Percentiles rank a stretch among this genome's conserved stretches.
Conservation (phyloP, 2,113 vertebrate species). For the Condylura cristata region DNA sequence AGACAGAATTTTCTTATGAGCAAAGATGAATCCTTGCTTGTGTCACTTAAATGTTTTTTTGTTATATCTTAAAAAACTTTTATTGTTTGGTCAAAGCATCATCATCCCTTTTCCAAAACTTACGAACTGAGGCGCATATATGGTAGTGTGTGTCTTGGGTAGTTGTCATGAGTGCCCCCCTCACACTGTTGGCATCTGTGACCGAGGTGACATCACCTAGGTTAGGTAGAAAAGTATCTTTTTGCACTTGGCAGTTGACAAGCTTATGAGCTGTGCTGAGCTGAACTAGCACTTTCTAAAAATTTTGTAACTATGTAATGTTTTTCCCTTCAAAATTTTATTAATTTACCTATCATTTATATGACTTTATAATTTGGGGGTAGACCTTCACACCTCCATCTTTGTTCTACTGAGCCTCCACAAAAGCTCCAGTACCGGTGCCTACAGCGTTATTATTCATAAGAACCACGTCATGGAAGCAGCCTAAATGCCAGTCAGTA, state of each 20-base stretch:
- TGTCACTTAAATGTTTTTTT: neutral
- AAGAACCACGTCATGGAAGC: too few relatives aligned
- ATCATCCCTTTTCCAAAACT: neutral
- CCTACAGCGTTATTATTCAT: too few relatives aligned
- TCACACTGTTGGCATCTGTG: neutral
- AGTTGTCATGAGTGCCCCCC: neutral
- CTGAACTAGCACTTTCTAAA: neutral
- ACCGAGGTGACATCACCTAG: neutral
- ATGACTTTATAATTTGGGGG: too few relatives aligned
- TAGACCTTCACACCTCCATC: too few relatives aligned
- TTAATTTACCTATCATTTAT: too few relatives aligned
- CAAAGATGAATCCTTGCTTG: neutral
- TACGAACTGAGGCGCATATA: neutral
- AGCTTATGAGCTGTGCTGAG: neutral
- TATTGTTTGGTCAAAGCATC: neutral
- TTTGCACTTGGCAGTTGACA: neutral
- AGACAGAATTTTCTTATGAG: neutral
- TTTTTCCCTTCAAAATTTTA: too few relatives aligned
- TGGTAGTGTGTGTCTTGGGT: neutral
- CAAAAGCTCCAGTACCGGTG: too few relatives aligned
- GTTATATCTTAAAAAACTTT: neutral
- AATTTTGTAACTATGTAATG: too few relatives aligned
- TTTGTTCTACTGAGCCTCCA: too few relatives aligned
- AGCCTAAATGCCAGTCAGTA: too few relatives aligned
- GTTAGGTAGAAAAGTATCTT: neutral